Evolutionary conservation across 1,140 invertebrate species (phyloP).

Genomic region (Scylla paramamosain): DNA sequence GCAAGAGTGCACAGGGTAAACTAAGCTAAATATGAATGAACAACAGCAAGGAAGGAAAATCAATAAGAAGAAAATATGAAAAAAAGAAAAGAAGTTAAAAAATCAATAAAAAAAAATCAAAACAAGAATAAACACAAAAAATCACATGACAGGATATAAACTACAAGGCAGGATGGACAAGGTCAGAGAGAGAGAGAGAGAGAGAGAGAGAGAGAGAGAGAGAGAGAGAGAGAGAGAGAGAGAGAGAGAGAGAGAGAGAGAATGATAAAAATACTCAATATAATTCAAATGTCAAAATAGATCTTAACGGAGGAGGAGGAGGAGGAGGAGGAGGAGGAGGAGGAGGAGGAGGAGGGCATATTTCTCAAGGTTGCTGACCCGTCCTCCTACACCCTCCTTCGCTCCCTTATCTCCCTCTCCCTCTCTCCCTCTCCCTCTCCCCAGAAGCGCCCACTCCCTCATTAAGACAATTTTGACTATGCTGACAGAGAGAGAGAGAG

Average conservation of each 20-base stretch:
- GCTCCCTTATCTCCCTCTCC: too few species aligned
- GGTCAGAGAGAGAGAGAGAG: background rate
- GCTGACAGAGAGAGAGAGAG: too few species aligned
- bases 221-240: background rate
- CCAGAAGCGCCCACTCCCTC: background rate
- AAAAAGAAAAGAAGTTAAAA: too few species aligned
- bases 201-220: background rate
- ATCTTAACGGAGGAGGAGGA: background rate
- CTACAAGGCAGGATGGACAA: background rate
- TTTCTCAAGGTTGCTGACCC: slow-evolving; percentile 20
- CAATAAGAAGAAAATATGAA: too few species aligned
- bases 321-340: background rate
- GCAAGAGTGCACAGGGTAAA: too few species aligned
- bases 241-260: background rate
- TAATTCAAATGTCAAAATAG: background rate
- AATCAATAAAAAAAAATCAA: too few species aligned
- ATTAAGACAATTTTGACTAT: background rate
- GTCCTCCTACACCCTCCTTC: background rate
- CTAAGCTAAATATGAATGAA: too few species aligned
- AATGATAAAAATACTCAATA: background rate
- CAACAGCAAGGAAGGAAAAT: too few species aligned
- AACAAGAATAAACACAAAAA: too few species aligned
- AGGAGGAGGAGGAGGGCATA: background rate
- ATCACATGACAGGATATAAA: background rate
- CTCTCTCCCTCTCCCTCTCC: background rate